These are phyloP conservation scores for Linnaemya vulpina DNA, from an alignment of 2,888 invertebrate genomes.

Conservation along the genomic window DNA sequence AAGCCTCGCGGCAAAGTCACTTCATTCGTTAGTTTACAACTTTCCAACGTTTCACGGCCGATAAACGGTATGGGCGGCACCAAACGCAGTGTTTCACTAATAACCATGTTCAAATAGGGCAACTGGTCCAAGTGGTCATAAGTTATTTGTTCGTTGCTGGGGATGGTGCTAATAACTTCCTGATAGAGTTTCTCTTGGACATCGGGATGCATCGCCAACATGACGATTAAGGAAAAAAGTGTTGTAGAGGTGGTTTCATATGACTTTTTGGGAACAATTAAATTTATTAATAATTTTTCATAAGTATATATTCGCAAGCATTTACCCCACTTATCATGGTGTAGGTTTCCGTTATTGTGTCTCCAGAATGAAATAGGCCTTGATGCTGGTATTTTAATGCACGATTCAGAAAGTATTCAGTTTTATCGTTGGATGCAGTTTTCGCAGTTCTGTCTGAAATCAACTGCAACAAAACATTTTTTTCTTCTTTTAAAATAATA, in stretches of 20 bases:
- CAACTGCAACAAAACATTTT: not conserved
- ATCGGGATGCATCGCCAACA: constrained; percentile 75
- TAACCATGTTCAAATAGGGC: constrained; percentile 78
- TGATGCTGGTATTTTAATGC: constrained; percentile 72
- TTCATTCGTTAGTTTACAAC: constrained; percentile 75
- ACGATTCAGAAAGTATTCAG: constrained; percentile 73
- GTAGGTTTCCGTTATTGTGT: constrained; percentile 73
- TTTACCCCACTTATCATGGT: constrained; percentile 73
- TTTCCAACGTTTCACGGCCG: constrained; percentile 74
- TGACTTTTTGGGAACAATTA: constrained; percentile 47
- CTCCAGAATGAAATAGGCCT: constrained; percentile 70
- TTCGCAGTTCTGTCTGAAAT: not conserved
- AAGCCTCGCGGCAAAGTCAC: constrained; percentile 77
- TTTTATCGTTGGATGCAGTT: constrained; percentile 36
- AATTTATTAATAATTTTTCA: not conserved
- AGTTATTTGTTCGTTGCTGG: constrained; percentile 56
- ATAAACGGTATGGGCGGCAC: constrained; percentile 79
- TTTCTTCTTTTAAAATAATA: no score
- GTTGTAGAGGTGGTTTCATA: constrained; percentile 75
- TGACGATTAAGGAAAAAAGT: constrained; percentile 71
- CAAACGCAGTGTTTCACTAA: constrained; percentile 80
- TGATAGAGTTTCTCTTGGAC: constrained; percentile 74
- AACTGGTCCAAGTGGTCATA: constrained; percentile 77
- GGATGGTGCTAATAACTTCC: constrained; percentile 72
- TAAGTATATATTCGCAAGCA: not conserved